Percentiles rank a stretch among this genome's conserved stretches.
Evolutionary conservation across 2,888 invertebrate genomes (phyloP).

Genomic region (Agrochola macilenta): DNA sequence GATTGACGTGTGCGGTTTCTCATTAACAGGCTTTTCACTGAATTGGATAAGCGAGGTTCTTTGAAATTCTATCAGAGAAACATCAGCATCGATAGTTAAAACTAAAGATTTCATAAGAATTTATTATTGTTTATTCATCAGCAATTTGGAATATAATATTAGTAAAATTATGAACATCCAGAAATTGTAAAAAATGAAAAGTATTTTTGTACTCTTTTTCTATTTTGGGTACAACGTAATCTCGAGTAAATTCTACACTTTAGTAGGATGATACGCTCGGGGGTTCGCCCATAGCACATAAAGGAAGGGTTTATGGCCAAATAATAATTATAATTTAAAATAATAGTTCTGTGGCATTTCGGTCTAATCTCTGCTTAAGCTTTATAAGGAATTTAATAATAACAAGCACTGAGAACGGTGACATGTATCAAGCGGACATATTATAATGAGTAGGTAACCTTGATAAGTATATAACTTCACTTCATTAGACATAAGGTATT

Average conservation of each 20-base stretch:
- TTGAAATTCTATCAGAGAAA: conserved; percentile 7
- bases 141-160: conserved; percentile 18
- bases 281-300: conserved; percentile 17
- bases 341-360: conserved; percentile 26
- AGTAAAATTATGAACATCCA: neutral
- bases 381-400: conserved; percentile 28
- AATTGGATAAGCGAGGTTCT: conserved; percentile 5
- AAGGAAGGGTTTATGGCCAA: conserved; percentile 48
- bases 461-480: conserved; percentile 26
- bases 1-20: conserved; percentile 32
- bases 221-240: conserved; percentile 49
- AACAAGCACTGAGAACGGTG: conserved; percentile 3
- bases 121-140: conserved; percentile 24
- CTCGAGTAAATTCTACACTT: conserved; percentile 48
- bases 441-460: conserved; percentile 21
- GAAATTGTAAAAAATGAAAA: conserved; percentile 22
- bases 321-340: conserved; percentile 45
- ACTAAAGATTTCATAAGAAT: neutral
- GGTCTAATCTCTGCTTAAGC: conserved; percentile 15
- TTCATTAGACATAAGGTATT: conserved; percentile 36
- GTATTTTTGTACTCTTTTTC: conserved; percentile 22
- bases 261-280: conserved; percentile 29
- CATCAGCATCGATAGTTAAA: neutral
- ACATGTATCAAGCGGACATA: neutral
- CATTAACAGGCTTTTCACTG: conserved; percentile 23